Evolutionary conservation across 2,888 invertebrate genomes (phyloP).

Genomic region (Pilophorus perplexus): DNA sequence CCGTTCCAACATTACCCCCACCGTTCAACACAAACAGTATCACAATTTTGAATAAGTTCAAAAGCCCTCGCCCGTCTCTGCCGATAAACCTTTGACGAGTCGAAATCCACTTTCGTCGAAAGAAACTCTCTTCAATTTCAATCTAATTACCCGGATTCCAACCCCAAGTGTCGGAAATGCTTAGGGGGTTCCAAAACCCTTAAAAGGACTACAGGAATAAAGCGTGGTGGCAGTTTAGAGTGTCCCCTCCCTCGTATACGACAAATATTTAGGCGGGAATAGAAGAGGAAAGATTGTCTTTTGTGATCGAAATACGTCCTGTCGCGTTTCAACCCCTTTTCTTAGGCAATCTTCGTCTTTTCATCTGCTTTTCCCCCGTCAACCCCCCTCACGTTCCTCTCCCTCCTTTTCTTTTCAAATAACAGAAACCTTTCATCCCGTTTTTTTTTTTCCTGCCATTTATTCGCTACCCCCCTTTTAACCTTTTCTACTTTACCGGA

Average conservation of each 20-base stretch:
- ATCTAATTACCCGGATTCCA: too few species aligned
- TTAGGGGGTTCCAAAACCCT: too few species aligned
- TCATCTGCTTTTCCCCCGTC: constrained; percentile 17
- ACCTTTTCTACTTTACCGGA: too few species aligned
- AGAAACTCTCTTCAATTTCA: too few species aligned
- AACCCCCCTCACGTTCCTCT: constrained; percentile 8
- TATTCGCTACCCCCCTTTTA: background rate
- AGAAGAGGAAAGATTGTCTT: constrained; percentile 10
- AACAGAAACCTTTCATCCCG: constrained; percentile 23
- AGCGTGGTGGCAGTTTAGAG: background rate
- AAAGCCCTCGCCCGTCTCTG: too few species aligned
- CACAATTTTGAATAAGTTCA: too few species aligned
- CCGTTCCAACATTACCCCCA: too few species aligned
- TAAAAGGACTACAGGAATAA: too few species aligned
- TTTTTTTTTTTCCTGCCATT: constrained; percentile 1
- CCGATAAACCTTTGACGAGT: too few species aligned
- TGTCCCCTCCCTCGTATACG: background rate
- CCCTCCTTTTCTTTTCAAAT: constrained; percentile 19
- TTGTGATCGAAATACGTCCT: constrained; percentile 11
- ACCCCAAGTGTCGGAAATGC: too few species aligned
- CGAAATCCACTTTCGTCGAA: too few species aligned
- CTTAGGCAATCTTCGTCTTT: constrained; percentile 11
- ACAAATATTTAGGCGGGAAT: constrained; percentile 13
- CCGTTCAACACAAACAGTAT: too few species aligned
- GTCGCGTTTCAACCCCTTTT: background rate